Conservation (phyloP, 2,888 invertebrate genomes). For the Lypha dubia region DNA sequence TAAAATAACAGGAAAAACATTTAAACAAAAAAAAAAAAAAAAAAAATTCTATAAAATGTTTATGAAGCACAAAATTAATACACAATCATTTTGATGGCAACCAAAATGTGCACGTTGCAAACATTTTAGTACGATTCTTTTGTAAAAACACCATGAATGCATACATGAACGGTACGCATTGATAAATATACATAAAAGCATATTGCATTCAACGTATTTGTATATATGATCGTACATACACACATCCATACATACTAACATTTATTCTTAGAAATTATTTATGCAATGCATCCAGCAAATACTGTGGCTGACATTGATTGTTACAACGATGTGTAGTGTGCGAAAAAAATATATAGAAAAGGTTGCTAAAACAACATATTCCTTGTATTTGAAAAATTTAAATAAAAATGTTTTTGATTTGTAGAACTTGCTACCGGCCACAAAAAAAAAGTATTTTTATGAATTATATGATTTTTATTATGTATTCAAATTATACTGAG, state of each 20-base stretch:
- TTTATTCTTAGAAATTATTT: no score
- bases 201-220: conserved; percentile 14
- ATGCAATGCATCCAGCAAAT: conserved; percentile 7
- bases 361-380: no score
- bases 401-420: no score
- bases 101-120: conserved; percentile 54
- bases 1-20: neutral
- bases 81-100: conserved; percentile 57
- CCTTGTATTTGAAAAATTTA: no score
- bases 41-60: conserved; percentile 30
- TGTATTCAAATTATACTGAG: no score
- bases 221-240: neutral
- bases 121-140: conserved; percentile 25
- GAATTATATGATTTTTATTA: no score
- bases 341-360: no score
- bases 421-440: no score
- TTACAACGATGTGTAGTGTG: no score
- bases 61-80: conserved; percentile 58
- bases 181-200: neutral
- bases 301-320: neutral
- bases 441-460: no score
- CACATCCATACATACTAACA: neutral
- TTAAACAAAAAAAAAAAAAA: no score
- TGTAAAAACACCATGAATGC: neutral
- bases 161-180: neutral